phyloP scores from a whole-genome alignment of 2,888 invertebrate genomes.

The Amphimallon solstitiale region DNA sequence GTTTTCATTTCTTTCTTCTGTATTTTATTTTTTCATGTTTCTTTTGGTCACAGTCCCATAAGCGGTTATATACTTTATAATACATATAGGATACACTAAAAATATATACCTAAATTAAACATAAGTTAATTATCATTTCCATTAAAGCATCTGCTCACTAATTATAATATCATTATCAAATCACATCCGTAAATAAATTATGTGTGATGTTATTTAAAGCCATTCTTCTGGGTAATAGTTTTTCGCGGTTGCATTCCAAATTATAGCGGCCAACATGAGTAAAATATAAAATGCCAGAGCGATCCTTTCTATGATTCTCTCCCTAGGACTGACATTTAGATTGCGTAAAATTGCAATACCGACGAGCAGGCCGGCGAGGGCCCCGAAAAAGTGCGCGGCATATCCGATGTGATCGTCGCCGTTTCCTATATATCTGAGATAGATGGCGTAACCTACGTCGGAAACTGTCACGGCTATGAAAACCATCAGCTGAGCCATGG shows the following conservation, averaged over 20 bases:
- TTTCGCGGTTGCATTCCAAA: slow-evolving; percentile 77
- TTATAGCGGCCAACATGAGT: slow-evolving; percentile 77
- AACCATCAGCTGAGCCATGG: slow-evolving; percentile 83
- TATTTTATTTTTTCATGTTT: too few species aligned
- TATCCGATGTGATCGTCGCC: slow-evolving; percentile 86
- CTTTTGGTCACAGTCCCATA: too few species aligned
- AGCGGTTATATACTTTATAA: too few species aligned
- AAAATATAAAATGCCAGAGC: slow-evolving; percentile 76
- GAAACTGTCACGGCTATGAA: slow-evolving; percentile 83
- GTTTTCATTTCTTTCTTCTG: too few species aligned
- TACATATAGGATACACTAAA: too few species aligned
- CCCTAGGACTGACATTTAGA: slow-evolving; percentile 82
- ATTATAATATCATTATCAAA: too few species aligned
- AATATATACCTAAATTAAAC: too few species aligned
- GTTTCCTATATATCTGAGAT: slow-evolving; percentile 82
- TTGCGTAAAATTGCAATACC: slow-evolving; percentile 70
- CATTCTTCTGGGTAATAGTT: slow-evolving; percentile 61
- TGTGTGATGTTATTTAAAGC: too few species aligned
- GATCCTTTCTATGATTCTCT: slow-evolving; percentile 83
- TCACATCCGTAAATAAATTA: too few species aligned
- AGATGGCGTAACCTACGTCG: slow-evolving; percentile 91
- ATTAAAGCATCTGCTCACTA: too few species aligned
- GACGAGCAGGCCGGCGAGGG: slow-evolving; percentile 80
- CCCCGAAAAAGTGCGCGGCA: slow-evolving; percentile 93
- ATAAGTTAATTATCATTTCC: too few species aligned